Conservation (phyloP, 2,797 vertebrate species). For the Micrastur ruficollis region DNA sequence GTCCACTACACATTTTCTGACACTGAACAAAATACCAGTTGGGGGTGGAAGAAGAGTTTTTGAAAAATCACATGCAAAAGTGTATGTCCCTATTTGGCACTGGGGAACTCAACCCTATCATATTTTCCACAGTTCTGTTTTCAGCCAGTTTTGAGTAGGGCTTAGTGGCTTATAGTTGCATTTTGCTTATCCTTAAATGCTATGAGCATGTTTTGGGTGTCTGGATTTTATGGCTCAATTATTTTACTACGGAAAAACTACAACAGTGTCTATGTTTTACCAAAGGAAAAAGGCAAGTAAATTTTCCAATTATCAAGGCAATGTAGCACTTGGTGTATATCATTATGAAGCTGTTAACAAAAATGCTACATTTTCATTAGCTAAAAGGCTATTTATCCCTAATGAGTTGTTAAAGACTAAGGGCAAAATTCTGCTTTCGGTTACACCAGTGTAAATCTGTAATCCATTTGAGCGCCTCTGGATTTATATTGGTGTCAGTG, state of each 20-base stretch:
- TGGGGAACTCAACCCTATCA: neutral
- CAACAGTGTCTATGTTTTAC: neutral
- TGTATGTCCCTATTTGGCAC: neutral
- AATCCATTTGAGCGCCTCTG: neutral
- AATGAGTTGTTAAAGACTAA: conserved; percentile 44
- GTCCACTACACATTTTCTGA: neutral
- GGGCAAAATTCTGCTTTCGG: conserved; percentile 29
- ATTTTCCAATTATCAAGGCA: conserved; percentile 35
- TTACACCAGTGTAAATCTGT: conserved; percentile 20
- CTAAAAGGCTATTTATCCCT: conserved; percentile 65
- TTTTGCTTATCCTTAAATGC: conserved; percentile 12
- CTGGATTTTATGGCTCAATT: conserved; percentile 42
- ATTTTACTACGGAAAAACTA: conserved; percentile 15
- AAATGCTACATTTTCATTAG: conserved; percentile 50
- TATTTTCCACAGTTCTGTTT: neutral
- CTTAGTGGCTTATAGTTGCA: neutral
- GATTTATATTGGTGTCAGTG: neutral
- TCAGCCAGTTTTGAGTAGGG: neutral
- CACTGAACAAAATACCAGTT: neutral
- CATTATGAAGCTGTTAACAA: conserved; percentile 36
- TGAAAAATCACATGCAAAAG: neutral
- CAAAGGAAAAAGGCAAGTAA: conserved; percentile 29
- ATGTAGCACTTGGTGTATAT: conserved; percentile 25
- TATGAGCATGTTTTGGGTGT: neutral
- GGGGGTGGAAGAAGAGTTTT: neutral